A percentile compares a stretch with the other conserved stretches of the same genome.
Evolutionary conservation across 2,888 invertebrate species (phyloP).

Genomic region (Masnerella sp.): DNA sequence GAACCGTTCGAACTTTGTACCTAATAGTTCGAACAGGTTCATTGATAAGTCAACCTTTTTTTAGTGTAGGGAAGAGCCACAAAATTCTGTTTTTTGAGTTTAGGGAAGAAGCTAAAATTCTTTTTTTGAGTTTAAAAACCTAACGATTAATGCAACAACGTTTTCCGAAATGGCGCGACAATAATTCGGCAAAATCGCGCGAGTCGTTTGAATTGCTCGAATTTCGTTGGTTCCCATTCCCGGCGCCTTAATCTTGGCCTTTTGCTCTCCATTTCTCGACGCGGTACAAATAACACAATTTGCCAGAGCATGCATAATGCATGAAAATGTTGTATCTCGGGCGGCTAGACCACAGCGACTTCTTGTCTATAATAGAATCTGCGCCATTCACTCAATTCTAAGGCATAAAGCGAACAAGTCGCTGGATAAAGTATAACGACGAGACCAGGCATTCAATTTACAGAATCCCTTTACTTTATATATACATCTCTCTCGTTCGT

Average conservation of each 20-base stretch:
- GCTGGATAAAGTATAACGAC: slow-evolving; percentile 71
- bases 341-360: slow-evolving; percentile 68
- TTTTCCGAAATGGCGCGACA: slow-evolving; percentile 45
- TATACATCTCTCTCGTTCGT: slow-evolving; percentile 36
- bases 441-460: slow-evolving; percentile 75
- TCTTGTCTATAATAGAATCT: slow-evolving; percentile 77
- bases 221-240: slow-evolving; percentile 40
- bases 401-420: slow-evolving; percentile 71
- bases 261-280: slow-evolving; percentile 56
- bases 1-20: too few species aligned
- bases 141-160: slow-evolving; percentile 21
- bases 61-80: too few species aligned
- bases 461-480: slow-evolving; percentile 64
- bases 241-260: slow-evolving; percentile 53
- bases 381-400: slow-evolving; percentile 71
- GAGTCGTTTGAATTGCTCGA: slow-evolving; percentile 22
- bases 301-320: slow-evolving; percentile 74
- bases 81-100: too few species aligned
- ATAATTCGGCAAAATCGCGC: slow-evolving; percentile 39
- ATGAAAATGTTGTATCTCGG: slow-evolving; percentile 70
- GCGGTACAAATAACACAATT: slow-evolving; percentile 73
- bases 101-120: too few species aligned
- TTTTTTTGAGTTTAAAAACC: too few species aligned
- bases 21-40: too few species aligned
- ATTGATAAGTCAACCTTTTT: too few species aligned